phyloP scores from a whole-genome alignment of 2,113 vertebrate genomes.

The Pseudopodoces humilis region DNA sequence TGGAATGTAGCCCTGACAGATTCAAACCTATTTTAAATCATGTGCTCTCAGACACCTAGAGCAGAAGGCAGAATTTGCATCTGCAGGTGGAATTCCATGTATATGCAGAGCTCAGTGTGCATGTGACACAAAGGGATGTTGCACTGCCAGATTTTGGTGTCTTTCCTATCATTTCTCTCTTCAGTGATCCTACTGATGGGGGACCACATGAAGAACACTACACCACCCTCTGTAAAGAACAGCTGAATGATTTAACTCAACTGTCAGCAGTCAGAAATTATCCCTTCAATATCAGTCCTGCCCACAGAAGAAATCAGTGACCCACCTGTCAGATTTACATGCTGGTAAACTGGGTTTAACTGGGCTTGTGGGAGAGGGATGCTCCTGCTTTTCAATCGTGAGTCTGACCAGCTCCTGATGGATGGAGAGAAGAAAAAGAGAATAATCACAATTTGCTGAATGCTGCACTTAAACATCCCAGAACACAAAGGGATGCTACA shows the following conservation, averaged over 20 bases:
- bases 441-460: background rate
- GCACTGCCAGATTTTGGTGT: background rate
- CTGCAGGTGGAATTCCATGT: background rate
- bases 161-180: background rate
- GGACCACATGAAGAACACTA: background rate
- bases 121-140: background rate
- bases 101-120: background rate
- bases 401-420: slow-evolving; percentile 93
- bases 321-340: slow-evolving; percentile 85
- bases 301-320: background rate
- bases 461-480: background rate
- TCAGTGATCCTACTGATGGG: background rate
- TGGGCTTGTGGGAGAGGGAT: slow-evolving; percentile 90
- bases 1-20: background rate
- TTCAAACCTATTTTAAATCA: background rate
- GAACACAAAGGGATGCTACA: background rate
- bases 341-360: slow-evolving; percentile 86
- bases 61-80: background rate
- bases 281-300: background rate
- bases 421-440: background rate
- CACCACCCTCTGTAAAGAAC: background rate
- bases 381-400: slow-evolving; percentile 95
- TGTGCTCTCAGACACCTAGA: background rate
- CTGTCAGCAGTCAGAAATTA: background rate
- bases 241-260: background rate